Conservation (phyloP, 2,113 vertebrate species). For the Pygoscelis antarcticus region DNA sequence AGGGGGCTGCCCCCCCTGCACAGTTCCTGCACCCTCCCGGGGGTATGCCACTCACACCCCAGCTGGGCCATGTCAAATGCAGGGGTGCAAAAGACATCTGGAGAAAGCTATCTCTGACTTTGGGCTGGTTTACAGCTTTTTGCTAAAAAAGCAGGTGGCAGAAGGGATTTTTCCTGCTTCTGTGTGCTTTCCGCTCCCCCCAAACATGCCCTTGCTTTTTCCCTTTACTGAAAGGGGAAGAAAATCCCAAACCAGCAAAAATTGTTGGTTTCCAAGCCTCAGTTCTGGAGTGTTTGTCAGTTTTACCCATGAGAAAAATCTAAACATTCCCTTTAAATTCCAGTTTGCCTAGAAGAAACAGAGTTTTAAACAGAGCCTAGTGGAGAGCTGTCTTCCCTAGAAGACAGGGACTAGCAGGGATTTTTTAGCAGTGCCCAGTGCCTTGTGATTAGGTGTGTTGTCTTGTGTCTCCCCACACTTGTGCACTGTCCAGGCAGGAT, state of each 20-base stretch:
- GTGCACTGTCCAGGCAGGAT: background rate
- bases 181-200: fast-evolving
- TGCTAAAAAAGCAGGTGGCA: background rate
- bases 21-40: background rate
- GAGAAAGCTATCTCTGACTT: background rate
- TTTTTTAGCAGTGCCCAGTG: background rate
- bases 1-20: fast-evolving
- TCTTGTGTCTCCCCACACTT: background rate
- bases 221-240: background rate
- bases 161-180: background rate
- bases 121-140: background rate
- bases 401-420: background rate
- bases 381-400: background rate
- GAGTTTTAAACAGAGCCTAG: background rate
- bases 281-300: background rate
- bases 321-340: background rate
- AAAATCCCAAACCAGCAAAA: background rate
- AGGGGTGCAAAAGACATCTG: background rate
- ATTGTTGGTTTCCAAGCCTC: background rate
- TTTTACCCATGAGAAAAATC: background rate
- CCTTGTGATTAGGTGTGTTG: background rate
- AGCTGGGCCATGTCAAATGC: background rate
- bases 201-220: background rate
- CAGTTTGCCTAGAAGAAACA: background rate
- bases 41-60: fast-evolving